These are phyloP conservation scores for Catharus bicknelli DNA, from an alignment of 2,113 vertebrate genomes.

Conservation along the genomic window DNA sequence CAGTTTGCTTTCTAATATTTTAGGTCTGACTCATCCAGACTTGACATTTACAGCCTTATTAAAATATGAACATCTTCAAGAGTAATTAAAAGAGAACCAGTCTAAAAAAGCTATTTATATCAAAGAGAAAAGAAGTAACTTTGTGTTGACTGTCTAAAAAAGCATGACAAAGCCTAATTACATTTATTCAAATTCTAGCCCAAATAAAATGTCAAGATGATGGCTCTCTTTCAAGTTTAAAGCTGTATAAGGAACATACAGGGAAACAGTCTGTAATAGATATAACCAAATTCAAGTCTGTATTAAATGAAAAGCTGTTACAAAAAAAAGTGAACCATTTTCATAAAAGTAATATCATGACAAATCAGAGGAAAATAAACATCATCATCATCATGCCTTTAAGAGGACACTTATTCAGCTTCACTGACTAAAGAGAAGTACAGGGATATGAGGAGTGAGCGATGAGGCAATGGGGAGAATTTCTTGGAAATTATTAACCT, in stretches of 20 bases:
- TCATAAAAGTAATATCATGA: not conserved
- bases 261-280: not conserved
- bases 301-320: slow-evolving; percentile 5
- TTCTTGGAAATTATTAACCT: not conserved
- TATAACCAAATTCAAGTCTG: slow-evolving; percentile 12
- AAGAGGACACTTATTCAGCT: not conserved
- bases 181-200: slow-evolving; percentile 27
- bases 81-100: slow-evolving; percentile 17
- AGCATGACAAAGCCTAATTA: slow-evolving; percentile 15
- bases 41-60: slow-evolving; percentile 41
- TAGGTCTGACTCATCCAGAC: slow-evolving; percentile 1
- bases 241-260: not conserved
- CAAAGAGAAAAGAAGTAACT: slow-evolving; percentile 35
- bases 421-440: not conserved
- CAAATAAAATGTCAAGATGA: slow-evolving; percentile 54
- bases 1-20: slow-evolving; percentile 33
- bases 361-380: not conserved
- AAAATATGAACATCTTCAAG: slow-evolving; percentile 1
- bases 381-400: not conserved
- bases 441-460: not conserved
- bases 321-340: not conserved
- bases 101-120: slow-evolving; percentile 11
- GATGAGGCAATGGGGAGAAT: not conserved
- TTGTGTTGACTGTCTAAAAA: slow-evolving; percentile 32
- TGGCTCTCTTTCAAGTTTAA: not conserved